These are phyloP conservation scores for Meliscaeva auricollis DNA, from an alignment of 2,888 invertebrate species.

Conservation along the genomic window DNA sequence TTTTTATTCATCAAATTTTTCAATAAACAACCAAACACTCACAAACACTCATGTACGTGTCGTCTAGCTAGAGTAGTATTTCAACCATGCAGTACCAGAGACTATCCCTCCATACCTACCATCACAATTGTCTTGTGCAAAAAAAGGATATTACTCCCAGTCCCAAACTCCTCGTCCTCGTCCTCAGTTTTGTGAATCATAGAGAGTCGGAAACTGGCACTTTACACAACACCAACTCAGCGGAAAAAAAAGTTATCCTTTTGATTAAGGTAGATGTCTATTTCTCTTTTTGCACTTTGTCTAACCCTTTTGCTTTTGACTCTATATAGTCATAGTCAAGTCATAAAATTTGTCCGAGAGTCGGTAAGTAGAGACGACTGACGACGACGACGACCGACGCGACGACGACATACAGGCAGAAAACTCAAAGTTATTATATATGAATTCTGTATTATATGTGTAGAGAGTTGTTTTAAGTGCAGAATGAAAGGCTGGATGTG, in stretches of 20 bases:
- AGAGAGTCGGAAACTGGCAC: conserved; percentile 43
- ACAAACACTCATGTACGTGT: conserved; percentile 11
- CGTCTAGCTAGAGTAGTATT: neutral
- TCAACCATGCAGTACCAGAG: no score
- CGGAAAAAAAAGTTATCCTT: conserved; percentile 35
- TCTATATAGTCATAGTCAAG: no score
- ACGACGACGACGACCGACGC: no score
- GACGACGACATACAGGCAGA: conserved; percentile 39
- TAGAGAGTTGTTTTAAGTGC: conserved; percentile 20
- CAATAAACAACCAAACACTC: conserved; percentile 60
- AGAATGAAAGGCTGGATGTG: conserved; percentile 44
- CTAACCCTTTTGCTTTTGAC: conserved; percentile 25
- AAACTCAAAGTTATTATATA: conserved; percentile 45
- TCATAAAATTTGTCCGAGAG: conserved; percentile 31
- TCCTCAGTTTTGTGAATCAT: conserved; percentile 12
- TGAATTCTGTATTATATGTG: neutral
- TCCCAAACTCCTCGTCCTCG: neutral
- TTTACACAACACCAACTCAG: neutral
- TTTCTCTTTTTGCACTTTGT: conserved; percentile 1
- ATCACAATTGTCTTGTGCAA: conserved; percentile 17
- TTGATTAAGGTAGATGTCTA: conserved; percentile 19
- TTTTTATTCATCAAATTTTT: conserved; percentile 68
- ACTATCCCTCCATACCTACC: neutral
- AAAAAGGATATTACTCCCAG: conserved; percentile 47
- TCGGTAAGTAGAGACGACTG: neutral